These are phyloP conservation scores for Mobula birostris DNA, from an alignment of 2,113 vertebrate species.

Conservation along the genomic window DNA sequence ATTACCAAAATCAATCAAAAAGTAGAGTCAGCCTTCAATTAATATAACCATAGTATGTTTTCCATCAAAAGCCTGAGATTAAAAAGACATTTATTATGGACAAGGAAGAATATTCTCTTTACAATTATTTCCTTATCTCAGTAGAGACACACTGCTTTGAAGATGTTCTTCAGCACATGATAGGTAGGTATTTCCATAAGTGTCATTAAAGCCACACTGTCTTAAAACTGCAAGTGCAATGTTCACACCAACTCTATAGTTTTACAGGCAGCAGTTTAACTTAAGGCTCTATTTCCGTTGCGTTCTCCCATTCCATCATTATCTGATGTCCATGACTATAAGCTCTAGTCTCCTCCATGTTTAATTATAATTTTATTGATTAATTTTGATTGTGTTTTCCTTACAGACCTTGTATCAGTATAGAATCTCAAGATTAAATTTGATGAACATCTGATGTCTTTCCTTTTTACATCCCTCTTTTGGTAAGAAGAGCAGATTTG, in stretches of 20 bases:
- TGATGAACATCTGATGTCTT: too few species aligned
- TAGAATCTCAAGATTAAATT: neutral
- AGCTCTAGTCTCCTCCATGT: neutral
- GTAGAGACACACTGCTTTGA: neutral
- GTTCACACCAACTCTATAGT: too few species aligned
- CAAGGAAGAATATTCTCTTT: neutral
- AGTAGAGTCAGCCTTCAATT: neutral
- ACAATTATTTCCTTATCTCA: neutral
- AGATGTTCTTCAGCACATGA: neutral
- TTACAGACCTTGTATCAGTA: neutral
- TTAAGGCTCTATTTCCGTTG: neutral
- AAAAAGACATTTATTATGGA: neutral
- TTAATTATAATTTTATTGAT: neutral
- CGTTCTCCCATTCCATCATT: neutral
- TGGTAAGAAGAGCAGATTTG: too few species aligned
- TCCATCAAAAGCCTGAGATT: neutral
- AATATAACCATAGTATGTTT: neutral
- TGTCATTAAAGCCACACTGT: neutral
- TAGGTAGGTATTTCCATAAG: neutral
- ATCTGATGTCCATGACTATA: neutral
- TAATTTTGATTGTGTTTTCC: neutral
- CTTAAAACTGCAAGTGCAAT: neutral
- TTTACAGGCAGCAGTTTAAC: neutral
- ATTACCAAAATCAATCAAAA: conserved; percentile 41
- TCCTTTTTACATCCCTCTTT: too few species aligned